Evolutionary conservation across 2,113 vertebrate genomes (phyloP), one percentile per base, ranked within the genome.

Genomic region (Bambusicola thoracicus): DNA sequence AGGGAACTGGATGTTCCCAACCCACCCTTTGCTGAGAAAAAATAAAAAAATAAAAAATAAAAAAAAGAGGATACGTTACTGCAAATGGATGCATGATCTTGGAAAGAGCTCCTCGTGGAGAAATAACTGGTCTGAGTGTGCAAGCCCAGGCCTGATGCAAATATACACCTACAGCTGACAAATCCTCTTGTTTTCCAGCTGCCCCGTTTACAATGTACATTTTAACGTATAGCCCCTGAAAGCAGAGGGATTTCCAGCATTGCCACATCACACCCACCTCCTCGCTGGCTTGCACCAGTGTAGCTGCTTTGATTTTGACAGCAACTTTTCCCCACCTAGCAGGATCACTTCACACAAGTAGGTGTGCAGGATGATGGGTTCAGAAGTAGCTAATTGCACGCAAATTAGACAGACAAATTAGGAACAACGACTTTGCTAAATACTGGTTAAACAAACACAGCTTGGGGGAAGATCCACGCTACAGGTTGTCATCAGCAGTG

Each of bases 321-420:
- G 83, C 69, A 79, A 81, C 66, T 29, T 61, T 88, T 90, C 90
- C 84, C 83, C 90, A 73, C 80, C 66, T 90, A 65, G 65, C 51
- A 81, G 76, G 68, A 83, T 78, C 43, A 34, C 51, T 92, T 90
- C 11, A 5, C 76, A 78, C 62, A 91, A 78, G 73, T 84, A 93
- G 94, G 73, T 93, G 91, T 80, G 65, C 55, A 29, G 61, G 56
- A 80, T 67, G 79, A 82, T 77, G 84, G 76, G 51, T 92, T 93
- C 90, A 92, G 81, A 96, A 90, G 83, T 32, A 95, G 61, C 73
- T 88, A 96, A 96, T 96, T 95, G 94, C 72, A 66, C 46, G 84
- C 51, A 94, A 11, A 93, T 89, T 87, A 94, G 82, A 68, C 40
- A 83, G 87, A 94, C 94, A 93, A 95, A 93, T 96, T 94, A 93